Evolutionary conservation across 2,113 vertebrate species (phyloP), one percentile per base, ranked within the genome.

Genomic region (Dromaius novaehollandiae): DNA sequence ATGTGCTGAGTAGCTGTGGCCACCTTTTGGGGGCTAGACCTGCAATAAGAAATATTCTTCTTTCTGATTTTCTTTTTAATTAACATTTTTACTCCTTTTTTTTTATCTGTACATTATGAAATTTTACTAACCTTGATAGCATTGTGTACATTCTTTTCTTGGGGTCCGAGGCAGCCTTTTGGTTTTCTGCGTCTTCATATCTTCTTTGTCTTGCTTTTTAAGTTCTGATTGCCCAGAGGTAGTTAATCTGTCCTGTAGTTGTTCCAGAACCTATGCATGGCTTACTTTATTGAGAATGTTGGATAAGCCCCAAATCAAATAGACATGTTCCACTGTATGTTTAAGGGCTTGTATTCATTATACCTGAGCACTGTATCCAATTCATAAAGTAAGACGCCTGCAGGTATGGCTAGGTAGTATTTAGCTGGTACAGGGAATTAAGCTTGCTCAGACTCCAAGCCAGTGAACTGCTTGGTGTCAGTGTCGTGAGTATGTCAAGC

Each of bases 381-480:
- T 26, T 40, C 9, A 11, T 40, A 1, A 9, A 44, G 53, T 6
- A 28, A 18, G 32, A 12, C 0, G 3, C 30, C 24, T 17, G 14
- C 22, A 17, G 22, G 15, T 66, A 70, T 60, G 60, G 51, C 46
- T 28, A 1, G 3, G 30, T 5, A 28, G 30, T 2, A 18, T 40
- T 61, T 30, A 22, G 7, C 53, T 0, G 0, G 0, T 63, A 32
- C 4, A 1, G 55, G 73, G 51, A 19, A 3, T 8, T 28, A 0
- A 1, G n/a, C 15, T 10, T 78, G 58, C 21, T 34, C 38, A 4
- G 32, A 19, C 17, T 32, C 30, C 17, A 11, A 18, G 56, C 56
- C 19, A 18, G 78, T 0, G 0, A n/a, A 11, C 25, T 24, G 44
- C 53, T 18, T 2, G 3, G 60, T 42, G 25, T 7, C 0, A 0